Evolutionary conservation across 2,113 vertebrate species (phyloP), one percentile per base, ranked within the genome.

Genomic region (Xenus cinereus): DNA sequence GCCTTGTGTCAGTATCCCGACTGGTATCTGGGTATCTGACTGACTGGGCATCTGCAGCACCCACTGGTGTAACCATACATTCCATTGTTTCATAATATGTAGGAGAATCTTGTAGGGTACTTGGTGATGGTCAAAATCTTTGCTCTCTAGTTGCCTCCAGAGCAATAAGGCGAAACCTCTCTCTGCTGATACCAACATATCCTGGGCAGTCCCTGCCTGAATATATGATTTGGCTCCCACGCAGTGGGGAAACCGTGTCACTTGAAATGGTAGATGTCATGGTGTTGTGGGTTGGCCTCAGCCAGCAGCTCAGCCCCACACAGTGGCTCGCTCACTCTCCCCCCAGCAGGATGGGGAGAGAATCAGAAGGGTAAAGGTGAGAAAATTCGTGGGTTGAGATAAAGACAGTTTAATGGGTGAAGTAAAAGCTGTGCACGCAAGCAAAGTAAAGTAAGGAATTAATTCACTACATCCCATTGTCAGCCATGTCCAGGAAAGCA

Each of bases 391-490:
- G 35, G 37, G 67, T 7, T 62, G 37, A 60, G 24, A 22, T 60
- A 35, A 54, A 35, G 26, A 43, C 32, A 35, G 10, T 16, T 63
- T 53, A 32, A n/a, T 18, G 19, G 18, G 32, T 53, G 53, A 53
- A 62, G 57, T 19, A 53, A 72, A 84, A 73, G 7, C 26, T 20
- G 20, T 12, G 5, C 13, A 13, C 1, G 2, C 33, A 73, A 54
- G 32, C 12, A 63, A 54, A 74, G 27, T 17, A 37, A 69, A 59
- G 39, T 5, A 39, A 69, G 23, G 22, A 33, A 67, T 45, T 56
- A 1, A 11, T 81, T 81, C 20, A 45, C 39, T 14, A 30, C 3
- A 0, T 45, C 50, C 12, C 63, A 35, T 37, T 0, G 3, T 7
- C 26, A 35, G 43, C 35, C 45, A 9, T 15, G 5, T 43, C 32